Evolutionary conservation across 2,888 invertebrate species (phyloP).

Genomic region (Ectropis crepuscularia): DNA sequence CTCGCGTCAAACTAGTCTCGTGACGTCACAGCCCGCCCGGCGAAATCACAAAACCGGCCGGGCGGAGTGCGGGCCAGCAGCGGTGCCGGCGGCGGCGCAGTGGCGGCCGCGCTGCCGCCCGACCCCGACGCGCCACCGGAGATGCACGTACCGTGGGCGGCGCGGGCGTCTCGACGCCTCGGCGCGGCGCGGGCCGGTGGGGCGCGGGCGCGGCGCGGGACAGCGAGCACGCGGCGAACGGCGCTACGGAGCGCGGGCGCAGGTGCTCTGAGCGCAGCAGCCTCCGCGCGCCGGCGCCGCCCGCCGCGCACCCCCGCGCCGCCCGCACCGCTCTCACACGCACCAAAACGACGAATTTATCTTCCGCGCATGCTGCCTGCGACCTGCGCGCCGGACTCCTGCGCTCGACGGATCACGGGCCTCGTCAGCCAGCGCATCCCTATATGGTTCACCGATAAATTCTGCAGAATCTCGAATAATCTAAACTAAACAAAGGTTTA

Average conservation of each 20-base stretch:
- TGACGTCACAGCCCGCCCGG: slow-evolving; percentile 82
- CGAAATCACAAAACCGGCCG: slow-evolving; percentile 82
- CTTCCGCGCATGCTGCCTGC: slow-evolving; percentile 77
- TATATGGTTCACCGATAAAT: slow-evolving; percentile 15
- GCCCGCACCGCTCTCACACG: slow-evolving; percentile 72
- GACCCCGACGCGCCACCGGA: slow-evolving; percentile 80
- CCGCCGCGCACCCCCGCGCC: slow-evolving; percentile 80
- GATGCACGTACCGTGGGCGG: slow-evolving; percentile 79
- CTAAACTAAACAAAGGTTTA: background rate
- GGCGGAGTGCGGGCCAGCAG: slow-evolving; percentile 65
- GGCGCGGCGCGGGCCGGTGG: slow-evolving; percentile 65
- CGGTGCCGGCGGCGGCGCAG: slow-evolving; percentile 69
- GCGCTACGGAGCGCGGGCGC: slow-evolving; percentile 86
- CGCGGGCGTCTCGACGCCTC: slow-evolving; percentile 79
- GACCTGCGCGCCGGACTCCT: slow-evolving; percentile 67
- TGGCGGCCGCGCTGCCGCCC: slow-evolving; percentile 81
- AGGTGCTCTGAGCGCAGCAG: slow-evolving; percentile 89
- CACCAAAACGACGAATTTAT: slow-evolving; percentile 83
- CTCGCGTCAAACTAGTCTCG: slow-evolving; percentile 81
- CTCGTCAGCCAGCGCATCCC: slow-evolving; percentile 38
- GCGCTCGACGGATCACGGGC: slow-evolving; percentile 70
- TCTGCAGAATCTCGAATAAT: slow-evolving; percentile 8
- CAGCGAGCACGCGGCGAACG: slow-evolving; percentile 81
- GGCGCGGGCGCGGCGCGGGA: slow-evolving; percentile 78
- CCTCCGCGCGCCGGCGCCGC: slow-evolving; percentile 85